Evolutionary conservation across 2,113 vertebrate species (phyloP), one percentile per base, ranked within the genome.

Genomic region (Scomber japonicus): DNA sequence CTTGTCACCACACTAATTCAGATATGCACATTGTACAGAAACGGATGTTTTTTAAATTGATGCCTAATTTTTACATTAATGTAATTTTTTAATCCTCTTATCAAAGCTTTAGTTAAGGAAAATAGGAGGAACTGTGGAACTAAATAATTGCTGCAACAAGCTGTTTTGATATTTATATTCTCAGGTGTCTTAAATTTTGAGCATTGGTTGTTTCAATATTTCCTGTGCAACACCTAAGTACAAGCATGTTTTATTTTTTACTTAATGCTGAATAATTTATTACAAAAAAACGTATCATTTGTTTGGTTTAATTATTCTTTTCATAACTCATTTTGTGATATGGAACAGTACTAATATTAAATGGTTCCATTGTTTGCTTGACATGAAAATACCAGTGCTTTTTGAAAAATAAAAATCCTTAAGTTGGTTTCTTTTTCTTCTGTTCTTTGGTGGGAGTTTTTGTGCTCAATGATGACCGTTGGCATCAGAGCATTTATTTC

Each of bases 221-320:
- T 92, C 89, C 87, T 82, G 81, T 92, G 88, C 78, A 85, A 88
- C 91, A 91, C 87, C 75, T 87, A 92, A 79, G 78, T 90, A 88
- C 88, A 93, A 91, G 81, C 91, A 85, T 93, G 87, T 85, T 84
- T 89, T 90, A 46, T 89, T 82, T 80, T 78, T 83, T 91, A 89
- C 93, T 61, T 91, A 93, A 85, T 86, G 83, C 84, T 59, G 85
- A 91, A 93, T 95, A 93, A 96, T 95, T 96, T 96, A 95, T 96
- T 96, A 87, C 80, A 75, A 72, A 85, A 61, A 72, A 62, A 73
- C 70, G 79, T 91, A 83, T 92, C 82, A 87, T 93, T 93, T 94
- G 90, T 92, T 92, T 95, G 94, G 92, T 91, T 94, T 91, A 88
- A 89, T 91, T 91, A 77, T 93, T 83, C 69, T 86, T 90, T 93